Percentiles rank a stretch among this genome's conserved stretches.
Evolutionary conservation across 2,888 invertebrate genomes (phyloP).

Genomic region (Eupelmus urozonus): DNA sequence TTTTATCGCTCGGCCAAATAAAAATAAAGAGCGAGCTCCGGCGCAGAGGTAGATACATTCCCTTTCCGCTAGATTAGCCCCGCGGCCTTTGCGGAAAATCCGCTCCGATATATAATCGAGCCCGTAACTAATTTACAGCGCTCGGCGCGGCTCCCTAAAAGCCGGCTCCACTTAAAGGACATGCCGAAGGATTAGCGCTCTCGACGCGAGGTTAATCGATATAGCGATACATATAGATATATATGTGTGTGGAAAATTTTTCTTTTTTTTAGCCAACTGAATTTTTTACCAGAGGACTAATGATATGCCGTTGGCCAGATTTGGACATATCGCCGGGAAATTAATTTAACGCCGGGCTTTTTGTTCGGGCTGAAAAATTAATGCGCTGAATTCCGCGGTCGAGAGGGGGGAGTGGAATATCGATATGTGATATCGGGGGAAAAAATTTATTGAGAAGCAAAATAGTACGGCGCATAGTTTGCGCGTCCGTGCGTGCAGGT

Average conservation of each 20-base stretch:
- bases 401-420: not conserved
- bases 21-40: too few species aligned
- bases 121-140: conserved; percentile 50
- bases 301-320: not conserved
- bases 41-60: not conserved
- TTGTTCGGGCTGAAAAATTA: conserved; percentile 38
- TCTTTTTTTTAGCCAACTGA: conserved; percentile 1
- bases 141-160: conserved; percentile 43
- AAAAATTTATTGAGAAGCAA: conserved; percentile 23
- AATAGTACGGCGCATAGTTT: conserved; percentile 20
- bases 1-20: too few species aligned
- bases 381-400: conserved; percentile 30
- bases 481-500: not conserved
- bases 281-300: conserved; percentile 28
- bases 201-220: too few species aligned
- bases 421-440: conserved; percentile 2
- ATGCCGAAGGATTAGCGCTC: conserved; percentile 10
- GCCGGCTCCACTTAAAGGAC: conserved; percentile 38
- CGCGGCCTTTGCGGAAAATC: conserved; percentile 24
- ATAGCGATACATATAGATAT: too few species aligned
- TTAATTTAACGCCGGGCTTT: conserved; percentile 18
- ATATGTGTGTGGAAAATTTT: not conserved
- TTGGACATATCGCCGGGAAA: conserved; percentile 4
- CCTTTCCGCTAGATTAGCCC: conserved; percentile 44
- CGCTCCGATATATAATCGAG: conserved; percentile 35